These are phyloP conservation scores for Onychomys arenicola DNA, from an alignment of 2,797 vertebrate species.

Conservation along the genomic window DNA sequence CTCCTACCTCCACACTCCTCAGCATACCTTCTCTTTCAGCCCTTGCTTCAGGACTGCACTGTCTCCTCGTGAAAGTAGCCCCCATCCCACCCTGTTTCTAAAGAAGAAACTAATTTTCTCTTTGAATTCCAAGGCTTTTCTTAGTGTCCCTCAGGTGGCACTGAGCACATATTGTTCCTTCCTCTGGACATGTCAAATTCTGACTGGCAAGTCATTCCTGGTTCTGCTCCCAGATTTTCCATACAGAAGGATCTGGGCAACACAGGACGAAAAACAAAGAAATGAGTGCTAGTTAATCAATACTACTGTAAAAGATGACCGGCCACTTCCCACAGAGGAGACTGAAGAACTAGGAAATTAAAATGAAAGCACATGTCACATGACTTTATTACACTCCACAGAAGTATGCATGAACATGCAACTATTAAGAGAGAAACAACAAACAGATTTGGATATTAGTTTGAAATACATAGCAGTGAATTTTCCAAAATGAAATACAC, in stretches of 20 bases:
- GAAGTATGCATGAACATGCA: background rate
- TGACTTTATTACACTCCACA: constrained; percentile 36
- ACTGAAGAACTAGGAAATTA: constrained; percentile 34
- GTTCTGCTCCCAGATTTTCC: background rate
- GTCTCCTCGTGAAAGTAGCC: background rate
- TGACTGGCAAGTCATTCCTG: background rate
- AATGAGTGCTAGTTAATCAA: constrained; percentile 22
- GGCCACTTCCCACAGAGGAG: background rate
- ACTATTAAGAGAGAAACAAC: background rate
- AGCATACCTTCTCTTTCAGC: background rate
- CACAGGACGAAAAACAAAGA: too few relatives aligned
- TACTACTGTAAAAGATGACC: constrained; percentile 11
- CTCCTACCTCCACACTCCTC: background rate
- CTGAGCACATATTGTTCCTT: background rate
- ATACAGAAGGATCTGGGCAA: background rate
- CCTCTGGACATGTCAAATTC: background rate
- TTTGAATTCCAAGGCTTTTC: constrained; percentile 15
- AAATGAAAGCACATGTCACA: constrained; percentile 26
- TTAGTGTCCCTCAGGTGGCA: background rate
- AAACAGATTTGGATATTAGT: background rate
- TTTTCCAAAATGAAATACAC: background rate
- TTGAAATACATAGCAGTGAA: constrained; percentile 14
- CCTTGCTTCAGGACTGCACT: background rate
- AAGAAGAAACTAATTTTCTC: constrained; percentile 40
- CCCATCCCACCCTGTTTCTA: background rate